Base-by-base conservation (phyloP, 2,113 vertebrate species). In the Epinephelus moara region DNA sequence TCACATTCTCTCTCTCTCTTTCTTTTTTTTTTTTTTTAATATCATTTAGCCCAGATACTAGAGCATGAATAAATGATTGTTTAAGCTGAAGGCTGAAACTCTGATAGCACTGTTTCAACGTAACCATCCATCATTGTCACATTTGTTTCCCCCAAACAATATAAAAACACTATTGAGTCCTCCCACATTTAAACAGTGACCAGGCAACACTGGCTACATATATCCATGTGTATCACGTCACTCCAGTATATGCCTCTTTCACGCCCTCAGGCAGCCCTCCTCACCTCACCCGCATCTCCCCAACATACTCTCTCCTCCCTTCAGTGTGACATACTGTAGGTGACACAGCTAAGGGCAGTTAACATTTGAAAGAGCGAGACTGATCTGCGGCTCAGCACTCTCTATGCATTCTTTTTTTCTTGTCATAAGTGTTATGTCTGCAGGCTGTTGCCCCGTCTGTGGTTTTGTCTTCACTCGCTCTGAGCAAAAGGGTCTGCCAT, bases 41-140 rank as follows among this genome's bases (percentile, higher is more conserved):
- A 49, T 50, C 18, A 49, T 59, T 59, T 40, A 27, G n/a, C 56
- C 19, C 1, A 15, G 37, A 75, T 67, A 49, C 59, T 18, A 53
- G 21, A 56, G 25, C 40, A 33, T 53, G 27, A 61, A 79, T 62
- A 64, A 25, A 78, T 30, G 2, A 56, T 60, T 63, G 17, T 82
- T 68, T 49, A 21, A 45, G n/a, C 4, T 64, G 55, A 53, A 72
- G 47, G 56, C 40, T 66, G 62, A 66, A 55, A 30, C 19, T 45
- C 25, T 27, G 56, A 68, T 23, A 57, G 45, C 14, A 6, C 47
- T 33, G 25, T 21, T 80, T 42, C 71, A 30, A 75, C 64, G 59
- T 3, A 66, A 71, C 27, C 50, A 67, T 87, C 75, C 73, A 81
- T 88, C 77, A 85, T 21, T 70, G 62, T 84, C 74, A 75, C 11